Percentiles rank a stretch among this genome's conserved stretches.
Conservation (phyloP, 2,888 invertebrate genomes). For the Eupithecia dodoneata region DNA sequence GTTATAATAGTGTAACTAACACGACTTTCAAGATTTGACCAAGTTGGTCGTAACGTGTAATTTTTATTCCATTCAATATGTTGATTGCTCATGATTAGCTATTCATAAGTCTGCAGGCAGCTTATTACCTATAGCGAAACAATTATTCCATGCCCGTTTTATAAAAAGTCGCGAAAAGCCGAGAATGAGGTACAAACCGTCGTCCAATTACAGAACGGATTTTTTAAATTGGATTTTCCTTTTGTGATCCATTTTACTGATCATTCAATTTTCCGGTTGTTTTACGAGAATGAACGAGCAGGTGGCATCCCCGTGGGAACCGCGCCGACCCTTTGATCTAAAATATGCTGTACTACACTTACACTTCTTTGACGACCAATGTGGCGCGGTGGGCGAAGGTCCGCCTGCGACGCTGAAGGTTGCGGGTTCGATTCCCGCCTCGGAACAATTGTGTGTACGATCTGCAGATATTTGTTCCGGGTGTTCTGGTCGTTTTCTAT, state of each 20-base stretch:
- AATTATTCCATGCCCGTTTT: conserved; percentile 12
- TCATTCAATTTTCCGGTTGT: conserved; percentile 43
- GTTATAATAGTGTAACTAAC: too few species aligned
- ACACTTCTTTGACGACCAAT: too few species aligned
- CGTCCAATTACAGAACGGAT: conserved; percentile 38
- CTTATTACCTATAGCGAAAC: neutral
- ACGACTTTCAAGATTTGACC: neutral
- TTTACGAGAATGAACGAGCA: conserved; percentile 30
- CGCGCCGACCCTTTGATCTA: conserved; percentile 1
- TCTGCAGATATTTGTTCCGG: too few species aligned
- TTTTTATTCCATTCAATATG: neutral
- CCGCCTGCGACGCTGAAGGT: too few species aligned
- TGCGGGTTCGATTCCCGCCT: too few species aligned
- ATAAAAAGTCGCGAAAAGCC: conserved; percentile 28
- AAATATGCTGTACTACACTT: neutral
- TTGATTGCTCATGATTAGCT: neutral
- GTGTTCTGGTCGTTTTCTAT: too few species aligned
- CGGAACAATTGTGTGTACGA: too few species aligned
- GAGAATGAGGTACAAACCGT: conserved; percentile 34
- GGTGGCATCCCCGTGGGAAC: neutral
- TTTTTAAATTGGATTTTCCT: conserved; percentile 45
- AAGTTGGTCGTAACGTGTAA: neutral
- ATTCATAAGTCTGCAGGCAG: neutral
- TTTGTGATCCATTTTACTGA: conserved; percentile 40
- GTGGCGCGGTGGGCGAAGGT: too few species aligned